phyloP scores from a whole-genome alignment of 2,888 invertebrate genomes.

The Drosophila kuntzei region DNA sequence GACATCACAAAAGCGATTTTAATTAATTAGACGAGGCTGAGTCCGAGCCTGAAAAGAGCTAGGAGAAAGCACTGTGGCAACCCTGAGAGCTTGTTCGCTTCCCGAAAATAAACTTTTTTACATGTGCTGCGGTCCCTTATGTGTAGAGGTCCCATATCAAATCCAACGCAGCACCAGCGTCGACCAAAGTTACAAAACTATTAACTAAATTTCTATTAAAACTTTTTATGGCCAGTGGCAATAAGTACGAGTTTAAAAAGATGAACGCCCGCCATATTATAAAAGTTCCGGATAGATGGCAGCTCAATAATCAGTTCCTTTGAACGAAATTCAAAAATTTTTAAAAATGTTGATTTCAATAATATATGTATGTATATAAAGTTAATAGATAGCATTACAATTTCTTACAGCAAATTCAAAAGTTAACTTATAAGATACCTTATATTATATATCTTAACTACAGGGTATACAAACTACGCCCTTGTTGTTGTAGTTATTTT shows the following conservation, averaged over 20 bases:
- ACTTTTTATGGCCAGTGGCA: slow-evolving; percentile 60
- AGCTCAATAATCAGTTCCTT: neutral
- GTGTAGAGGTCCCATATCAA: slow-evolving; percentile 72
- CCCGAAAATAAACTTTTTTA: slow-evolving; percentile 60
- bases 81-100: slow-evolving; percentile 33
- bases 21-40: slow-evolving; percentile 69
- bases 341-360: no score
- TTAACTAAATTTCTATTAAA: slow-evolving; percentile 81
- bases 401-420: neutral
- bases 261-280: neutral
- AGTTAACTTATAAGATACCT: neutral
- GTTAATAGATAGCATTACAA: neutral
- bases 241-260: slow-evolving; percentile 28
- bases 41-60: slow-evolving; percentile 9
- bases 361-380: no score
- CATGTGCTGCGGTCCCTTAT: slow-evolving; percentile 43
- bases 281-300: neutral
- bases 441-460: neutral
- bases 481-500: slow-evolving; percentile 21
- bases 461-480: slow-evolving; percentile 49
- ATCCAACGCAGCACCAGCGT: slow-evolving; percentile 57
- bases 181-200: slow-evolving; percentile 66
- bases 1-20: slow-evolving; percentile 73
- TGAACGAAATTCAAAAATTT: neutral
- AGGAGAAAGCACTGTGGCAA: slow-evolving; percentile 7